These are phyloP conservation scores for Apistogramma diplotaenia DNA, from an alignment of 2,113 vertebrate genomes.

Conservation along the genomic window DNA sequence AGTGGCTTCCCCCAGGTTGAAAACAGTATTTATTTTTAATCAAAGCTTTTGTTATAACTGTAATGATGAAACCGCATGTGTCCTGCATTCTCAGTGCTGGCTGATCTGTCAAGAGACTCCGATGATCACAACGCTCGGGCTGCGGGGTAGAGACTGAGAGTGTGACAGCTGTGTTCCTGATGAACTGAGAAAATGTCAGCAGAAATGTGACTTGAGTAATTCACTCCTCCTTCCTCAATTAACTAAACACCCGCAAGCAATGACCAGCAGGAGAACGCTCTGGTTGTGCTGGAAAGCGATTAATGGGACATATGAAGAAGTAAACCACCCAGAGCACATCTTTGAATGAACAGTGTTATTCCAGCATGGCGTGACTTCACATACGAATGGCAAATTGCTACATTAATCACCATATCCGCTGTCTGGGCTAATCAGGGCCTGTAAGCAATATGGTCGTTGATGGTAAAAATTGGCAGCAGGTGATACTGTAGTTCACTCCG, in stretches of 20 bases:
- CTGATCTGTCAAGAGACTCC: neutral
- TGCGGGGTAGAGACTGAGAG: neutral
- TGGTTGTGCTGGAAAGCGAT: neutral
- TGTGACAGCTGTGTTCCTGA: neutral
- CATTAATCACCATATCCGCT: constrained; percentile 21
- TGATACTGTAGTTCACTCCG: constrained; percentile 17
- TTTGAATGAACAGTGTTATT: constrained; percentile 2
- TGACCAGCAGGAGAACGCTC: neutral
- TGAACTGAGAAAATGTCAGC: neutral
- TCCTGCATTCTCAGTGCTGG: neutral
- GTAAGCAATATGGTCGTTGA: constrained; percentile 35
- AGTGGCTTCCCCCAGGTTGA: neutral
- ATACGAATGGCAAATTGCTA: constrained; percentile 33
- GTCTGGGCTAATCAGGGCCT: constrained; percentile 39
- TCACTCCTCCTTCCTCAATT: neutral
- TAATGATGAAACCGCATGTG: constrained; percentile 29
- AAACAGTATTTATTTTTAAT: constrained; percentile 51
- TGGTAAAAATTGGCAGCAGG: constrained; percentile 43
- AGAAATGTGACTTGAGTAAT: neutral
- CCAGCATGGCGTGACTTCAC: constrained; percentile 20
- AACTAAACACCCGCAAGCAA: neutral
- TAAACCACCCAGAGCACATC: neutral
- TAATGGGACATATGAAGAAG: neutral
- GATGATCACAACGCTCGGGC: neutral
- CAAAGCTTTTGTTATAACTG: constrained; percentile 34